phyloP scores from a whole-genome alignment of 2,888 invertebrate genomes.

The Harpagoxenus sublaevis region DNA sequence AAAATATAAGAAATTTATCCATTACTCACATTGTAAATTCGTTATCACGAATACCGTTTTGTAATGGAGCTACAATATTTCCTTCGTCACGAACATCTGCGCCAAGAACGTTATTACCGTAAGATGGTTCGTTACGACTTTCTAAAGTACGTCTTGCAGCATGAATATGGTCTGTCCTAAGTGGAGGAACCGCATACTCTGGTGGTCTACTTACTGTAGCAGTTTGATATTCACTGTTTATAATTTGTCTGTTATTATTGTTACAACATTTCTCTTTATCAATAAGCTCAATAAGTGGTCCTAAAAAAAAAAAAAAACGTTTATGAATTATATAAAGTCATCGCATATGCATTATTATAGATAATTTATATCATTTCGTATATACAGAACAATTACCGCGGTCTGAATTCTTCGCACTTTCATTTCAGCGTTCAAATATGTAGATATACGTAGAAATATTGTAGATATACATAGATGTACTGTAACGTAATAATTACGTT shows the following conservation, averaged over 20 bases:
- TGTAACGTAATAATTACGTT: constrained; percentile 37
- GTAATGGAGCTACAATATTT: background rate
- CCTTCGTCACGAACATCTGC: background rate
- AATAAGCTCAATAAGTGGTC: background rate
- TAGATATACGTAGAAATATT: constrained; percentile 1
- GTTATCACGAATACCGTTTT: background rate
- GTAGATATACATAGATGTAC: background rate
- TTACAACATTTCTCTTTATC: background rate
- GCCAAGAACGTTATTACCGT: background rate
- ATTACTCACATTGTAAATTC: background rate
- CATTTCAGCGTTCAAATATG: constrained; percentile 19
- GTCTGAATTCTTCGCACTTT: constrained; percentile 19
- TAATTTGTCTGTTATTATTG: background rate
- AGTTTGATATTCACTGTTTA: background rate
- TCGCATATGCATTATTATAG: background rate
- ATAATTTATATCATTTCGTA: background rate
- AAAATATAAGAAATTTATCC: background rate
- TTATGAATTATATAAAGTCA: background rate
- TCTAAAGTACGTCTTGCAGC: too few relatives aligned
- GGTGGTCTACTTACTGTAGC: background rate
- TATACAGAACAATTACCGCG: constrained; percentile 13
- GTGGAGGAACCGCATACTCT: too few relatives aligned
- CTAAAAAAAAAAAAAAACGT: constrained; percentile 12
- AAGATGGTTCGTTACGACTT: too few relatives aligned
- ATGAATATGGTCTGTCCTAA: background rate